Evolutionary conservation across 2,888 invertebrate species (phyloP).

Genomic region (Oligia fasciuncula): DNA sequence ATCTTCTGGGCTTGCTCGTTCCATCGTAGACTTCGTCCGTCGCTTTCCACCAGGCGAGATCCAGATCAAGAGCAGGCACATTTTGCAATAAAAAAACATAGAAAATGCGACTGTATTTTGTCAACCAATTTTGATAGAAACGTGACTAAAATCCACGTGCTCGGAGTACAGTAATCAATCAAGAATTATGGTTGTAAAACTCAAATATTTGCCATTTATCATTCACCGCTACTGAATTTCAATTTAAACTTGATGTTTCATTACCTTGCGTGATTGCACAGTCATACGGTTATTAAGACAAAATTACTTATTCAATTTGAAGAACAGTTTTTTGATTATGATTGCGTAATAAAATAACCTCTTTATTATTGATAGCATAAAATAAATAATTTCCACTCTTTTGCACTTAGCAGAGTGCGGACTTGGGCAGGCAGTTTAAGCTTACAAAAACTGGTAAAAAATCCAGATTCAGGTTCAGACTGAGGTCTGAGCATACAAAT

Average conservation of each 20-base stretch:
- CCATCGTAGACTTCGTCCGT: neutral
- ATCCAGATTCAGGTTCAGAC: no score
- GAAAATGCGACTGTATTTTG: neutral
- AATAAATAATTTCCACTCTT: neutral
- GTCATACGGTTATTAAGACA: neutral
- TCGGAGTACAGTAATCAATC: slow-evolving; percentile 23
- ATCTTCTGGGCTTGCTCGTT: neutral
- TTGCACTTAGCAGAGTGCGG: neutral
- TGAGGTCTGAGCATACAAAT: neutral
- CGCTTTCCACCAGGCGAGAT: neutral
- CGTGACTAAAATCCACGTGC: slow-evolving; percentile 7
- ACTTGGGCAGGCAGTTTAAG: neutral
- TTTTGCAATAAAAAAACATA: neutral
- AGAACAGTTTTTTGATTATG: neutral
- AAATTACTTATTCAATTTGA: slow-evolving; percentile 1
- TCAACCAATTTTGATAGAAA: slow-evolving; percentile 6
- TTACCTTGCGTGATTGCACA: neutral
- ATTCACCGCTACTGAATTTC: slow-evolving; percentile 18
- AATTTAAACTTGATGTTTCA: slow-evolving; percentile 37
- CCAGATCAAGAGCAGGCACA: neutral
- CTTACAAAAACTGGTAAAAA: neutral
- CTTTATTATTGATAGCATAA: neutral
- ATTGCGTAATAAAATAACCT: neutral
- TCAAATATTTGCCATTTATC: slow-evolving; percentile 25
- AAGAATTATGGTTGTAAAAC: neutral